Percentiles rank a stretch among this genome's conserved stretches.
These are phyloP conservation scores for Lochmaea crataegi DNA, from an alignment of 2,888 invertebrate genomes.

Conservation along the genomic window DNA sequence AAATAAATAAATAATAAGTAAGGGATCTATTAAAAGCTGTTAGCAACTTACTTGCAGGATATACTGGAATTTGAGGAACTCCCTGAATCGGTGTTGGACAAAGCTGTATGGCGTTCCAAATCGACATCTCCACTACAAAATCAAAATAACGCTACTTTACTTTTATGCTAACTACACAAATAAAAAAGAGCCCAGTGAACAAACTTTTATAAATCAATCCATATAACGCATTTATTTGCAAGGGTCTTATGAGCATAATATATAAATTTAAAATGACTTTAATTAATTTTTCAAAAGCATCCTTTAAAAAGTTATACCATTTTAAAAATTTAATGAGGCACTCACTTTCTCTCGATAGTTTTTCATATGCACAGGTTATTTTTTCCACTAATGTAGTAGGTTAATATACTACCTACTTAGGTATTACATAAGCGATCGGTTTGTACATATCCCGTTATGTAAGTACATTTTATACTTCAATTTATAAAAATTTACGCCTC, in stretches of 20 bases:
- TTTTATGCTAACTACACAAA: background rate
- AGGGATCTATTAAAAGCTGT: background rate
- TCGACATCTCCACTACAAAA: slow-evolving; percentile 73
- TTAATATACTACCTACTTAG: background rate
- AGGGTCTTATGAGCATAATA: too few species aligned
- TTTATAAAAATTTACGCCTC: slow-evolving; percentile 33
- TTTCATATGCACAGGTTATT: background rate
- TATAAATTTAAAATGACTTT: too few species aligned
- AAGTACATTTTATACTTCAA: slow-evolving; percentile 13
- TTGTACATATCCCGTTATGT: background rate
- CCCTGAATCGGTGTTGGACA: slow-evolving; percentile 70
- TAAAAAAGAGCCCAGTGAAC: background rate
- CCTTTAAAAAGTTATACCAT: too few species aligned
- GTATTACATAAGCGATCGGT: background rate
- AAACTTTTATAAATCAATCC: slow-evolving; percentile 2
- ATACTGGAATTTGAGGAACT: slow-evolving; percentile 80
- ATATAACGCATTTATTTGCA: too few species aligned
- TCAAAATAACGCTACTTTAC: background rate
- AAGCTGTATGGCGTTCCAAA: slow-evolving; percentile 65
- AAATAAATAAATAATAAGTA: too few species aligned
- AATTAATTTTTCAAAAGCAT: too few species aligned
- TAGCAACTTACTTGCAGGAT: slow-evolving; percentile 67
- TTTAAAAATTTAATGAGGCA: too few species aligned
- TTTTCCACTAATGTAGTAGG: background rate
- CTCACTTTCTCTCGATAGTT: too few species aligned